These are phyloP conservation scores for Gephyroberyx darwinii DNA, from an alignment of 2,797 vertebrate genomes.

Conservation along the genomic window DNA sequence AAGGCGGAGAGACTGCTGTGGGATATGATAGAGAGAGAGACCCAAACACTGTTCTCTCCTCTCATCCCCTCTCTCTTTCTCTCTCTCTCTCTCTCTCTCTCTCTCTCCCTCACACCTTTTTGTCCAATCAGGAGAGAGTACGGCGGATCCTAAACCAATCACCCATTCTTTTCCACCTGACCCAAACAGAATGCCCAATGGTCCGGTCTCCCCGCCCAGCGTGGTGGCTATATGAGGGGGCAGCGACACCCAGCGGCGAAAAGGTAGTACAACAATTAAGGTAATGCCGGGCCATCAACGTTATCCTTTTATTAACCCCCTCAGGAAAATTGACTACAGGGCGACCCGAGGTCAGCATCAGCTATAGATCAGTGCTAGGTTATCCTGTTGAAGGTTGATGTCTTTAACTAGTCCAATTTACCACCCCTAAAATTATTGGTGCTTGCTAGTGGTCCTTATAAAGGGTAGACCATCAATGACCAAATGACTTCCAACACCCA, in stretches of 20 bases:
- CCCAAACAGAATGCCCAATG: slow-evolving; percentile 60
- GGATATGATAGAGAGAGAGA: slow-evolving; percentile 16
- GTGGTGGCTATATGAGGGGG: background rate
- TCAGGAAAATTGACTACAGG: too few species aligned
- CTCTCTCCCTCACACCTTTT: slow-evolving; percentile 64
- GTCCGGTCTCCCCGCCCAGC: slow-evolving; percentile 22
- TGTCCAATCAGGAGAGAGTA: slow-evolving; percentile 76
- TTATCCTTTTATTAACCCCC: too few species aligned
- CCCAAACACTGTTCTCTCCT: slow-evolving; percentile 13
- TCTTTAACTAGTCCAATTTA: too few species aligned
- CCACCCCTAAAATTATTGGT: too few species aligned
- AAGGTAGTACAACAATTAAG: background rate
- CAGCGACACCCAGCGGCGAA: slow-evolving; percentile 61
- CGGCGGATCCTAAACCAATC: slow-evolving; percentile 75
- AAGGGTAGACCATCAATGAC: too few species aligned
- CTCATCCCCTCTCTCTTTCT: slow-evolving; percentile 30
- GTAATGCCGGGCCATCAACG: background rate
- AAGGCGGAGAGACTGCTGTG: slow-evolving; percentile 8
- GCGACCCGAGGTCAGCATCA: too few species aligned
- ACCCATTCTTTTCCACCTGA: slow-evolving; percentile 71
- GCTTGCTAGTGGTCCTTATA: too few species aligned
- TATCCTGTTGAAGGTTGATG: too few species aligned
- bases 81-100: background rate
- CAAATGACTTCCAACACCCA: too few species aligned
- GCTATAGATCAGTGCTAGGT: too few species aligned